phyloP scores from a whole-genome alignment of 2,888 invertebrate species.

The Limnephilus marmoratus region DNA sequence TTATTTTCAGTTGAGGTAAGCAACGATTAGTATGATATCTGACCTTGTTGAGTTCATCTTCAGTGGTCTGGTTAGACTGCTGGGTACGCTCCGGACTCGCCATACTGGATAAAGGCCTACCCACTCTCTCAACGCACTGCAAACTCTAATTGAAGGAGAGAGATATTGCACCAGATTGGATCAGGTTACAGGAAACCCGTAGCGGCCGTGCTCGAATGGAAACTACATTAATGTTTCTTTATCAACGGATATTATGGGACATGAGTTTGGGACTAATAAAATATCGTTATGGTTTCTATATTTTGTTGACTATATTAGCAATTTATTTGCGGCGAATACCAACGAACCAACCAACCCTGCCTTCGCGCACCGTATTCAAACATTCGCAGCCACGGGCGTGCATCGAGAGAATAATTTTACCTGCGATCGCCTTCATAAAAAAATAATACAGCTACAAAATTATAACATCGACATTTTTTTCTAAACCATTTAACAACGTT shows the following conservation, averaged over 20 bases:
- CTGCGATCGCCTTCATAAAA: neutral
- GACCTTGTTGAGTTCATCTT: slow-evolving; percentile 66
- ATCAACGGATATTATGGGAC: slow-evolving; percentile 57
- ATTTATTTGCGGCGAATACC: slow-evolving; percentile 63
- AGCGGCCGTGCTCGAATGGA: slow-evolving; percentile 30
- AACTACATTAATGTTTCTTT: slow-evolving; percentile 57
- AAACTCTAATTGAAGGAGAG: neutral
- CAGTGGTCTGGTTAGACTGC: slow-evolving; percentile 58
- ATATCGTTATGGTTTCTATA: slow-evolving; percentile 63
- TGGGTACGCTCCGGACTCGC: slow-evolving; percentile 51
- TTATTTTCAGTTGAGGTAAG: neutral
- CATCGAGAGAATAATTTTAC: neutral
- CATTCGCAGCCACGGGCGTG: slow-evolving; percentile 47
- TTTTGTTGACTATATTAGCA: slow-evolving; percentile 63
- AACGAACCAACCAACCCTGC: slow-evolving; percentile 21
- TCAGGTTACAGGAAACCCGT: slow-evolving; percentile 20
- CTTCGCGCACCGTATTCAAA: slow-evolving; percentile 42
- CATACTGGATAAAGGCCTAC: slow-evolving; percentile 13
- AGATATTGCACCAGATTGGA: neutral
- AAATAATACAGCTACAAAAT: neutral
- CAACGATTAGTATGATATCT: slow-evolving; percentile 20
- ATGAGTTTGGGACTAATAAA: slow-evolving; percentile 58
- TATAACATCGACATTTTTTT: neutral
- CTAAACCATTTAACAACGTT: no score
- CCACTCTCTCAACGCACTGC: neutral